Conservation (phyloP, 30 jellyfish, hydroid and myxozoan genomes). For the Cassiopea xamachana region DNA sequence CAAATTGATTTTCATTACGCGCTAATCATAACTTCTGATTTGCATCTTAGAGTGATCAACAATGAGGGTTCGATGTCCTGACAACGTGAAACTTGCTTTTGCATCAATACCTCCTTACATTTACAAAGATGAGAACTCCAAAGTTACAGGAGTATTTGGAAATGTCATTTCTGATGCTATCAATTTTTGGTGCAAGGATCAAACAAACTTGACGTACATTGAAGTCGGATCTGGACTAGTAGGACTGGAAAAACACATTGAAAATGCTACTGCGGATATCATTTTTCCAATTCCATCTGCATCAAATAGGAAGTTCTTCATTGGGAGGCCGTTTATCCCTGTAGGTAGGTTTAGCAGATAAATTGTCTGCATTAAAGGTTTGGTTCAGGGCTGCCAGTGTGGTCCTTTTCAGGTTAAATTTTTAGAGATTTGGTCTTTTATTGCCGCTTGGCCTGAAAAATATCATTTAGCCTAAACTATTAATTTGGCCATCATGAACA, state of each 20-base stretch:
- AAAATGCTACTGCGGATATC: slow-evolving; percentile 51
- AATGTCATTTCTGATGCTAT: slow-evolving; percentile 50
- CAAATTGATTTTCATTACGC: too few relatives aligned
- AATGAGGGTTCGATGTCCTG: slow-evolving; percentile 72
- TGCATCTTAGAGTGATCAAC: not conserved
- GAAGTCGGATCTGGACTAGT: slow-evolving; percentile 46
- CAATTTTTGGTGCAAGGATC: slow-evolving; percentile 57
- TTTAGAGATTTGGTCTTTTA: too few relatives aligned
- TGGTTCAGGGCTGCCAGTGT: too few relatives aligned
- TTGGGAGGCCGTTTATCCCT: slow-evolving; percentile 68
- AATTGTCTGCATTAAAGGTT: too few relatives aligned
- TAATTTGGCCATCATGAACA: too few relatives aligned
- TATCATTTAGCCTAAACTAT: too few relatives aligned
- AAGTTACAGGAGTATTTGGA: slow-evolving; percentile 44
- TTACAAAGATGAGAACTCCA: slow-evolving; percentile 48
- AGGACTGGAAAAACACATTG: slow-evolving; percentile 35
- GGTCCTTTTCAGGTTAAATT: too few relatives aligned
- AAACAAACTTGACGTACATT: slow-evolving; percentile 46
- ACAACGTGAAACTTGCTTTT: slow-evolving; percentile 37
- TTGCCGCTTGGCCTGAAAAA: too few relatives aligned
- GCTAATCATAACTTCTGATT: not conserved
- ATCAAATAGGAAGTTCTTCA: slow-evolving; percentile 20
- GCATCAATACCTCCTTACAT: slow-evolving; percentile 59
- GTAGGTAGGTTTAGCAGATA: slow-evolving; percentile 11
- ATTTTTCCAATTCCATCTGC: slow-evolving; percentile 56